Conservation (phyloP, 2,113 vertebrate species). For the Lamprologus tigripictilis region DNA sequence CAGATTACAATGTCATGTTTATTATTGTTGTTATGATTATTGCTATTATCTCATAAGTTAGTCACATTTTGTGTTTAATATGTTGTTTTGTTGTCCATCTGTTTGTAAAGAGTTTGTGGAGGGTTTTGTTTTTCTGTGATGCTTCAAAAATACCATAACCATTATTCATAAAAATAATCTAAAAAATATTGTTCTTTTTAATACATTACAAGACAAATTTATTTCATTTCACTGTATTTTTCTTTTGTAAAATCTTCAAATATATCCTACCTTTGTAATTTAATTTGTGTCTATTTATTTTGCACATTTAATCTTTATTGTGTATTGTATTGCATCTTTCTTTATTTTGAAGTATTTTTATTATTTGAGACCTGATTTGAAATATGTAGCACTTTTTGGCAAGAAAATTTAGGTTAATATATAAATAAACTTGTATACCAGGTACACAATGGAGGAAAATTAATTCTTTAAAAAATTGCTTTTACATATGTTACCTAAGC, state of each 20-base stretch:
- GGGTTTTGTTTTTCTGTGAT: background rate
- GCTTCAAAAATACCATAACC: background rate
- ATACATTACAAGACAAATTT: background rate
- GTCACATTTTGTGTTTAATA: background rate
- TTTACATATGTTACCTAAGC: background rate
- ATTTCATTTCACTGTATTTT: background rate
- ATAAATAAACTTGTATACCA: background rate
- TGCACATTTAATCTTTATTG: fast-evolving
- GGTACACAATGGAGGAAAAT: too few species aligned
- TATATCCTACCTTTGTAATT: fast-evolving
- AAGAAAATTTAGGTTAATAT: background rate
- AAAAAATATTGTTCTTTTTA: fast-evolving
- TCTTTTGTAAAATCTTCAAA: fast-evolving
- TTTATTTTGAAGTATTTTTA: fast-evolving
- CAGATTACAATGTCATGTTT: fast-evolving
- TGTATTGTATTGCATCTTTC: fast-evolving
- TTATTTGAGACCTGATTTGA: background rate
- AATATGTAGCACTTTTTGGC: fast-evolving
- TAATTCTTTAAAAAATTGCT: fast-evolving
- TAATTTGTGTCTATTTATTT: background rate
- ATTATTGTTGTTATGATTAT: background rate
- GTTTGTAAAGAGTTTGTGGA: background rate
- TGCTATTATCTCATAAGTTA: fast-evolving
- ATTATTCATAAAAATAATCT: background rate
- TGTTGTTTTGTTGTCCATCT: background rate